phyloP scores from a whole-genome alignment of 2,113 vertebrate species.

The Chiloscyllium plagiosum region DNA sequence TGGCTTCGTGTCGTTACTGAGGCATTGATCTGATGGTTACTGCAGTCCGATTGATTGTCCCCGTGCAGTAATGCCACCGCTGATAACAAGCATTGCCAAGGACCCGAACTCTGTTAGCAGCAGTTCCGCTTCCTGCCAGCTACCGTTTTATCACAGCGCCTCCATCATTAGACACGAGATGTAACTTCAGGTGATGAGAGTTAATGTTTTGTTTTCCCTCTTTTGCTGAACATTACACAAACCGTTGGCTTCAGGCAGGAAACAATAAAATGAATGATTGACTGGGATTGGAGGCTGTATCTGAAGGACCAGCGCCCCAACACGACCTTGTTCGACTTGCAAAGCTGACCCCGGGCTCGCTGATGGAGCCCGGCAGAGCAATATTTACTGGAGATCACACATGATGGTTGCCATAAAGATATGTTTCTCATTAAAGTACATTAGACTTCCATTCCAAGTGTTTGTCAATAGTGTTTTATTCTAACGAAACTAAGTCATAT shows the following conservation, averaged over 20 bases:
- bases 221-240: slow-evolving; percentile 36
- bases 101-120: background rate
- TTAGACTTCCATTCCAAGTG: slow-evolving; percentile 6
- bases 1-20: background rate
- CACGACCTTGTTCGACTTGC: background rate
- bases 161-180: slow-evolving; percentile 12
- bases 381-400: slow-evolving; percentile 1
- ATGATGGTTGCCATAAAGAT: slow-evolving; percentile 22
- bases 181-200: slow-evolving; percentile 18
- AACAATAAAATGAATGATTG: slow-evolving; percentile 38
- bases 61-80: background rate
- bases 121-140: slow-evolving; percentile 26
- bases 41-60: background rate
- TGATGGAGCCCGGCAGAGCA: background rate
- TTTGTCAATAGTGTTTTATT: background rate
- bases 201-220: slow-evolving; percentile 34
- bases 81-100: slow-evolving; percentile 16
- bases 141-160: slow-evolving; percentile 19
- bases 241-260: slow-evolving; percentile 26
- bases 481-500: background rate
- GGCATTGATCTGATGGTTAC: slow-evolving; percentile 1
- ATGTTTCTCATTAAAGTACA: slow-evolving; percentile 32
- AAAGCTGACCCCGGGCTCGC: background rate
- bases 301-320: background rate
- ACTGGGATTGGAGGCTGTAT: background rate